Base-by-base conservation (phyloP, 2,113 vertebrate species). In the Leucosticte australis region DNA sequence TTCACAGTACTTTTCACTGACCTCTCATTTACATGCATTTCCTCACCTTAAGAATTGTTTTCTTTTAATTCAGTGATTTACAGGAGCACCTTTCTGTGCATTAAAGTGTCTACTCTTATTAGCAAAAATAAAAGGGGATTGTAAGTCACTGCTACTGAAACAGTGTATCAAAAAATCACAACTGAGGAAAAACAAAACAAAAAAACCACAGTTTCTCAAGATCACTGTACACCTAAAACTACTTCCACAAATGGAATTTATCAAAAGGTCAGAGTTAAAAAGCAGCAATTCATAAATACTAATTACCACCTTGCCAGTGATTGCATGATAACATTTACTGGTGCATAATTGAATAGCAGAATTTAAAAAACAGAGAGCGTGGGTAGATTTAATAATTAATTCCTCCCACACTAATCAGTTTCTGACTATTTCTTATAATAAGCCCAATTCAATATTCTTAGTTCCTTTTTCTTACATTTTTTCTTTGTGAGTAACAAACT, bases 191-290 rank as follows among this genome's bases (percentile, higher is more conserved):
- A 79, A 26, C 15, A 73, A 53, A 24, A 33, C 15, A 44, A 33
- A n/a, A 13, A 7, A 52, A 7, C 3, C 5, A 57, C 5, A 60
- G 30, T 69, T 94, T 76, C 84, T 41, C 33, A 71, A 74, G 63
- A 93, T 92, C 55, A 70, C 52, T 77, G 64, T 68, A 78, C 81
- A 93, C n/a, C 27, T 69, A 78, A 92, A 95, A 90, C 65, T 35
- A 80, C 63, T 82, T 93, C 91, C 74, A 95, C 73, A 94, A 97
- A 95, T 28, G 77, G 68, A 97, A 97, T 97, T 97, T 96, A 95
- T 57, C 64, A 82, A 96, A 98, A 98, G 96, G 97, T 97, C 96
- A 97, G 89, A 93, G 57, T 91, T 90, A 96, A 97, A 97, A 97
- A 96, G 71, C 95, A 97, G 89, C 92, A 95, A 46, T 97, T 97